Conservation (phyloP, 2,797 vertebrate species). For the Poecilia wingei region DNA sequence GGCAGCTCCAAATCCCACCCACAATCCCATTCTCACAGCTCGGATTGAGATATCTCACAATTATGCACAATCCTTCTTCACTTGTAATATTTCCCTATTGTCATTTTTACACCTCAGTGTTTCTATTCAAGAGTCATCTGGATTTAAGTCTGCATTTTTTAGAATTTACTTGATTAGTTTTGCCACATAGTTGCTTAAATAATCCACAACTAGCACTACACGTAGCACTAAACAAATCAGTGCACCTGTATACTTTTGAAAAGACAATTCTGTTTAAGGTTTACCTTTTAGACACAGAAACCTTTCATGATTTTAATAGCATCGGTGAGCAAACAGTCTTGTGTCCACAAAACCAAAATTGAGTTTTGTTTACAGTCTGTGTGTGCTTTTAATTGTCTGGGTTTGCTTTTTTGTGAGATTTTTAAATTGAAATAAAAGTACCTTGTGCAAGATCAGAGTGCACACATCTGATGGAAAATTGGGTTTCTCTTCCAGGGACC, state of each 20-base stretch:
- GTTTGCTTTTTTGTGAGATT: constrained; percentile 6
- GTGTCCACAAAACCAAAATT: neutral
- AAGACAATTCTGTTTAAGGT: constrained; percentile 22
- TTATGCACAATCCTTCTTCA: constrained; percentile 1
- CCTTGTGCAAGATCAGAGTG: constrained; percentile 18
- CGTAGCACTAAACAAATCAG: constrained; percentile 6
- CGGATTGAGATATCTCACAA: constrained; percentile 25
- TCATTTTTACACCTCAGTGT: neutral
- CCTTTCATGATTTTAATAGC: constrained; percentile 25
- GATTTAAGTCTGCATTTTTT: neutral
- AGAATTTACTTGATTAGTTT: neutral
- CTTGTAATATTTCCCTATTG: neutral
- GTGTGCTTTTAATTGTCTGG: neutral
- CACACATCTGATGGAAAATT: constrained; percentile 44
- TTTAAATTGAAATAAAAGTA: constrained; percentile 18
- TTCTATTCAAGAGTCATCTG: neutral
- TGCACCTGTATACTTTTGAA: constrained; percentile 23
- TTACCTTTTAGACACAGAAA: constrained; percentile 18
- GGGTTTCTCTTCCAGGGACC: constrained; percentile 82
- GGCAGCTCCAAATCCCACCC: constrained; percentile 1
- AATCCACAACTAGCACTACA: neutral
- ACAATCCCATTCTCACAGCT: constrained; percentile 8
- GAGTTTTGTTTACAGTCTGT: constrained; percentile 6
- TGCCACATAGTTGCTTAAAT: neutral
- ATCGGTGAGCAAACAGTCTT: constrained; percentile 10